Percentiles rank a stretch among this genome's conserved stretches.
Evolutionary conservation across 2,113 vertebrate genomes (phyloP).

Genomic region (Suncus etruscus): DNA sequence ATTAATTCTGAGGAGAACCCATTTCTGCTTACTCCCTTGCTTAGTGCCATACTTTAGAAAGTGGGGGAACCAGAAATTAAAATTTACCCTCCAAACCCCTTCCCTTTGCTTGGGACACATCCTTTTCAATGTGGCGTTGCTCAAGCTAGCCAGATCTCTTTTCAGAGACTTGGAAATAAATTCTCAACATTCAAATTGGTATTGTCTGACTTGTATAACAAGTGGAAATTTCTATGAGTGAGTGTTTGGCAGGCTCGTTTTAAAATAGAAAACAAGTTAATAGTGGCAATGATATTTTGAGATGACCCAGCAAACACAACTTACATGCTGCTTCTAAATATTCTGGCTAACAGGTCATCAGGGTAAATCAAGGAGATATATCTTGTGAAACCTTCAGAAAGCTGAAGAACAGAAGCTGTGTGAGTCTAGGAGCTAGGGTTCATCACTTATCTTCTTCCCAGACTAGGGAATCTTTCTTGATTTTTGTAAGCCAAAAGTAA

Average conservation of each 20-base stretch:
- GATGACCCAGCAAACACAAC: neutral
- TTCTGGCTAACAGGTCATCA: neutral
- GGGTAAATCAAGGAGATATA: neutral
- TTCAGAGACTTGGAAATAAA: neutral
- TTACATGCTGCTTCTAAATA: neutral
- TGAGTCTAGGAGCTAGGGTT: neutral
- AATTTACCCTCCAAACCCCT: too few species aligned
- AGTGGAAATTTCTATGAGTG: conserved; percentile 2
- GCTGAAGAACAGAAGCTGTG: neutral
- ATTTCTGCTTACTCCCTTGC: neutral
- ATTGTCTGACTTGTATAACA: neutral
- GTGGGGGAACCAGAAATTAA: neutral
- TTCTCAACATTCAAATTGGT: neutral
- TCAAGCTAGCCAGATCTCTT: neutral
- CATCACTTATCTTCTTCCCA: neutral
- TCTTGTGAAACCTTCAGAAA: neutral
- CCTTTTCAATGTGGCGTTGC: neutral
- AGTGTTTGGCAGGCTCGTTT: conserved; percentile 8
- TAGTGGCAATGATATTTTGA: neutral
- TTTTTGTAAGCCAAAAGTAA: neutral
- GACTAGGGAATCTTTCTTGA: neutral
- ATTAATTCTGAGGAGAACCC: neutral
- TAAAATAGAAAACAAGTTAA: neutral
- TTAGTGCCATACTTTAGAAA: neutral
- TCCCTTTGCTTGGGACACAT: neutral